A percentile compares a stretch with the other conserved stretches of the same genome.
These are phyloP conservation scores for Chorisops tibialis DNA, from an alignment of 2,888 invertebrate genomes.

Conservation along the genomic window DNA sequence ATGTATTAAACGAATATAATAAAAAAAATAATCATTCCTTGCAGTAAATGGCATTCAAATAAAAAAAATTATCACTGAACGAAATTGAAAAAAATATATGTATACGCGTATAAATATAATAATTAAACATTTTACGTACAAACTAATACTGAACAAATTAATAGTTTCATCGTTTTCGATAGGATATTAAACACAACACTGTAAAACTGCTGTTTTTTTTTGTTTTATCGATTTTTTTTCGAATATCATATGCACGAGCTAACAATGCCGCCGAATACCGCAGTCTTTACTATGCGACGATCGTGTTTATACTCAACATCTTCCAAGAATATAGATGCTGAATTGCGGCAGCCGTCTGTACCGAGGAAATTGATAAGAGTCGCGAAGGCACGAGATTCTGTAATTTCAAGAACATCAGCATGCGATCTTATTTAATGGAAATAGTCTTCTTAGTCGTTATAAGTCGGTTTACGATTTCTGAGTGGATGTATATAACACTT, in stretches of 20 bases:
- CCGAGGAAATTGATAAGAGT: constrained; percentile 5
- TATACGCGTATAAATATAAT: too few species aligned
- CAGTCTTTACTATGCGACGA: constrained; percentile 10
- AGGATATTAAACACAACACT: background rate
- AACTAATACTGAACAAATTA: background rate
- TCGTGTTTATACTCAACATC: constrained; percentile 6
- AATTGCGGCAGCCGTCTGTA: background rate
- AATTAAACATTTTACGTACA: constrained; percentile 10
- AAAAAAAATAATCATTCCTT: constrained; percentile 10
- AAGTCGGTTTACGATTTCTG: too few species aligned
- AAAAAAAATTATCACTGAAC: constrained; percentile 8
- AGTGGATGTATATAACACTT: too few species aligned
- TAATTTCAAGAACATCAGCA: constrained; percentile 14
- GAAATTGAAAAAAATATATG: too few species aligned
- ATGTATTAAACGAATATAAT: background rate
- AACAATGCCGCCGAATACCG: constrained; percentile 9
- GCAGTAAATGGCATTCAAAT: constrained; percentile 15
- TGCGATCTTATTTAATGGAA: too few species aligned
- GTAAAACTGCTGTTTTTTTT: background rate
- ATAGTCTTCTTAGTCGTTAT: too few species aligned
- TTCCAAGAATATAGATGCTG: background rate
- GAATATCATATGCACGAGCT: too few species aligned
- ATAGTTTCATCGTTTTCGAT: background rate
- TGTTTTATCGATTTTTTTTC: too few species aligned
- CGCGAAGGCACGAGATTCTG: background rate